Conservation (phyloP, 2,888 invertebrate species). For the Julus scanicus region DNA sequence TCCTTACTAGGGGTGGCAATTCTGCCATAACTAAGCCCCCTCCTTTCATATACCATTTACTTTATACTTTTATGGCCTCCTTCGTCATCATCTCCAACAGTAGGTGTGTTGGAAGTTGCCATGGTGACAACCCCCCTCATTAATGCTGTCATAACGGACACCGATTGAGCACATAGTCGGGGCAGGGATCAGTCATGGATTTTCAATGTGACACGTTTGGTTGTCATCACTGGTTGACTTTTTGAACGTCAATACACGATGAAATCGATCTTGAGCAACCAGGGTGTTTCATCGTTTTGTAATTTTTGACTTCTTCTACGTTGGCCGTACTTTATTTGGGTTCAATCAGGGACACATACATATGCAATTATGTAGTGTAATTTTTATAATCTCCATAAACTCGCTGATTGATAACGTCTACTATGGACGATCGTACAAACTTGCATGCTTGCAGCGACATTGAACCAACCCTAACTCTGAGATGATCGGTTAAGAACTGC, state of each 20-base stretch:
- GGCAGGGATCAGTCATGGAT: background rate
- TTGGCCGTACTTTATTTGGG: too few species aligned
- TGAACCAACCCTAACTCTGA: too few species aligned
- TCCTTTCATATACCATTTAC: background rate
- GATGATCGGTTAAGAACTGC: too few species aligned
- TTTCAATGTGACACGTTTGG: background rate
- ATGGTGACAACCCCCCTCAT: background rate
- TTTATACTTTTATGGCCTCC: slow-evolving; percentile 11
- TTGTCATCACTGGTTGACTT: background rate
- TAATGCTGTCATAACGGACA: slow-evolving; percentile 38
- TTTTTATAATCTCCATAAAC: too few species aligned
- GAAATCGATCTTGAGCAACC: background rate
- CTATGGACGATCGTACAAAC: too few species aligned
- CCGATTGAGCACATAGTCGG: background rate
- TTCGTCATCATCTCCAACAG: background rate
- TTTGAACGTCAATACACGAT: background rate
- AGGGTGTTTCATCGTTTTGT: too few species aligned
- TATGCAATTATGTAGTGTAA: too few species aligned
- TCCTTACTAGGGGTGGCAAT: background rate
- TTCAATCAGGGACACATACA: too few species aligned
- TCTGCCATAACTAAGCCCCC: slow-evolving; percentile 1
- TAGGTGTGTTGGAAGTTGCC: background rate
- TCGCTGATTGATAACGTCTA: too few species aligned
- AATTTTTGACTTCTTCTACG: too few species aligned
- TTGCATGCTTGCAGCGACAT: too few species aligned